Evolutionary conservation across 2,888 invertebrate genomes (phyloP), one percentile per base, ranked within the genome.

Genomic region (Plebejus melissa): DNA sequence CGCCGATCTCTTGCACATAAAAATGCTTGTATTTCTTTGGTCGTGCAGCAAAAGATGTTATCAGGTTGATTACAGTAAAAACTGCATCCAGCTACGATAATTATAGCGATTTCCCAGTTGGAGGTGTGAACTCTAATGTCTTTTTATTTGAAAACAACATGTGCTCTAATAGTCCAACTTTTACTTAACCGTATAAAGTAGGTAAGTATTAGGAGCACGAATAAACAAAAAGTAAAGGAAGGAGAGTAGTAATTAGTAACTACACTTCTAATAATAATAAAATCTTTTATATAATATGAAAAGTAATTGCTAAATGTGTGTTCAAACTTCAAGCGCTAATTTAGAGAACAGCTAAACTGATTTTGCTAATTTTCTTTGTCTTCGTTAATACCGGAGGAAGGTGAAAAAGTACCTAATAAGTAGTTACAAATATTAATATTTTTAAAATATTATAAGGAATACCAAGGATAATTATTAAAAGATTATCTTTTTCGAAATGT

Each of bases 31-130:
- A 41, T 69, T 38, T 69, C 36, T 41, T 70, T n/a, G 41, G n/a
- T 70, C 65, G 28, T 6, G 11, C 65, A 65, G 65, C 28, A 65
- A 65, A 13, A 65, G 32, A 65, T 65, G 65, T 36, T 16, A 65
- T 65, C 32, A 65, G 32, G 65, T 65, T 65, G 65, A 65, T 65
- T 65, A 65, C 65, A 65, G 65, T 65, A 65, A 65, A 65, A 65
- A 65, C 5, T 65, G 32, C 65, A 65, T 36, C 65, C 65, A 36
- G 65, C 32, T 32, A 65, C 65, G 13, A 22, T 32, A 65, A 65
- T 65, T 65, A 65, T 65, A 65, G 65, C 32, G 13, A 65, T 32
- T 32, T 65, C 32, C 65, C 65, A 13, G 65, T 32, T 65, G 28
- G 60, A 65, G 32, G 65, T 65, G 65, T 65, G 32, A 32, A 65